phyloP scores from a whole-genome alignment of 53 echinoderm and acorn worm genomes.

The Holothuria leucospilota region DNA sequence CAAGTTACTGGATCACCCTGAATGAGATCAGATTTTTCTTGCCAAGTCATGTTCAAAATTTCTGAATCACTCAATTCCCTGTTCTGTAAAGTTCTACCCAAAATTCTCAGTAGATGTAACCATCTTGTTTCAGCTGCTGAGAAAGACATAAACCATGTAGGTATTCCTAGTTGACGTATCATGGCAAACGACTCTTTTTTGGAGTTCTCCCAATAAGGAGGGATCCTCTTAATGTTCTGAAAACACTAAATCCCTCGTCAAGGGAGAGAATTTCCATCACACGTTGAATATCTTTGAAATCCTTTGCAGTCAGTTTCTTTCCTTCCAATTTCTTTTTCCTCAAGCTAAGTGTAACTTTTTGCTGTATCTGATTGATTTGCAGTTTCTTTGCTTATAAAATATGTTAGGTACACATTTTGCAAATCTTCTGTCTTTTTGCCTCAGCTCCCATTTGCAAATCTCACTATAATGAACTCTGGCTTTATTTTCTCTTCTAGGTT shows the following conservation, averaged over 20 bases:
- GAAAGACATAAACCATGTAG: conserved; percentile 66
- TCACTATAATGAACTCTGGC: conserved; percentile 26
- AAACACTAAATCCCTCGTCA: conserved; percentile 52
- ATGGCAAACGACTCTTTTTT: conserved; percentile 68
- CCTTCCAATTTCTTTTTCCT: conserved; percentile 43
- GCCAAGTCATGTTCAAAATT: neutral
- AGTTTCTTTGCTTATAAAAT: conserved; percentile 49
- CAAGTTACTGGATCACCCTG: conserved; percentile 13
- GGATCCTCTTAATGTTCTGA: conserved; percentile 44
- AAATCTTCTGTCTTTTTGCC: conserved; percentile 48
- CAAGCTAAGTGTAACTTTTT: conserved; percentile 45
- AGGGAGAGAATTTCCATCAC: conserved; percentile 15
- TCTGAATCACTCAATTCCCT: conserved; percentile 21
- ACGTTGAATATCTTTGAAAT: conserved; percentile 2
- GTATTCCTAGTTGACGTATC: conserved; percentile 63
- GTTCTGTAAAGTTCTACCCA: conserved; percentile 35
- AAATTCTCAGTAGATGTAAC: conserved; percentile 42
- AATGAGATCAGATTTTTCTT: neutral
- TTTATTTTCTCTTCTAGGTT: conserved; percentile 12
- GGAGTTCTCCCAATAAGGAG: conserved; percentile 42
- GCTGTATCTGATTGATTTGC: conserved; percentile 55
- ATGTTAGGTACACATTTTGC: conserved; percentile 46
- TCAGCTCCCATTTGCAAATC: conserved; percentile 54
- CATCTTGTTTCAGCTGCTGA: conserved; percentile 68
- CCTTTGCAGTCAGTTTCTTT: conserved; percentile 34